Percentiles rank a stretch among this genome's conserved stretches.
These are phyloP conservation scores for Strigamia maritima DNA, from an alignment of 2,888 invertebrate genomes.

Conservation along the genomic window DNA sequence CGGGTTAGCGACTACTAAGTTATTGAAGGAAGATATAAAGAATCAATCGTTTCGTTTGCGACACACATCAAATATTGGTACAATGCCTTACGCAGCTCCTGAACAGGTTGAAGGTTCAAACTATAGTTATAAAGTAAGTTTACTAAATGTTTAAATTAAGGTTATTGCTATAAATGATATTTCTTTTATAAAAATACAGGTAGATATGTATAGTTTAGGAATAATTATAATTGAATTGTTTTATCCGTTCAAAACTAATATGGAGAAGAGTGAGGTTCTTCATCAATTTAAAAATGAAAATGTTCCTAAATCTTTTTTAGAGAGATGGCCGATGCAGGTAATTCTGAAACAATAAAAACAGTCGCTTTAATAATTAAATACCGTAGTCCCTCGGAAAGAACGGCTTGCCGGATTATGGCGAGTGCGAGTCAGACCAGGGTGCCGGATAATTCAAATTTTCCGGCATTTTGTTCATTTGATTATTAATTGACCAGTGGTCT, in stretches of 20 bases:
- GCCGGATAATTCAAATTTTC: too few relatives aligned
- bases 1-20: too few relatives aligned
- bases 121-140: slow-evolving; percentile 35
- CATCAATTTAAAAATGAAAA: background rate
- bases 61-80: slow-evolving; percentile 29
- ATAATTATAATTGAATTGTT: slow-evolving; percentile 37
- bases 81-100: slow-evolving; percentile 35
- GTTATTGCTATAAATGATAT: too few relatives aligned
- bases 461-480: too few relatives aligned
- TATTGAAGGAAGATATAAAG: background rate
- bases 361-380: too few relatives aligned
- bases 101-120: slow-evolving; percentile 34
- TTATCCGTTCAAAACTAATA: slow-evolving; percentile 35
- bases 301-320: background rate
- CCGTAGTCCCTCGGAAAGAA: too few relatives aligned
- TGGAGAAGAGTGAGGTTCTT: slow-evolving; percentile 17
- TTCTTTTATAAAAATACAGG: background rate
- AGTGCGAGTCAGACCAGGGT: too few relatives aligned
- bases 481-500: too few relatives aligned
- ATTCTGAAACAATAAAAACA: too few relatives aligned
- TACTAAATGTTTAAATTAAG: too few relatives aligned
- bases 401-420: too few relatives aligned
- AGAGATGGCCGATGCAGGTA: slow-evolving; percentile 6
- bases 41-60: background rate
- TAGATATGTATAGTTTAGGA: slow-evolving; percentile 40